A percentile compares a stretch with the other conserved stretches of the same genome.
These are phyloP conservation scores for Cheilosia scutellata DNA, from an alignment of 2,888 invertebrate species.

Conservation along the genomic window DNA sequence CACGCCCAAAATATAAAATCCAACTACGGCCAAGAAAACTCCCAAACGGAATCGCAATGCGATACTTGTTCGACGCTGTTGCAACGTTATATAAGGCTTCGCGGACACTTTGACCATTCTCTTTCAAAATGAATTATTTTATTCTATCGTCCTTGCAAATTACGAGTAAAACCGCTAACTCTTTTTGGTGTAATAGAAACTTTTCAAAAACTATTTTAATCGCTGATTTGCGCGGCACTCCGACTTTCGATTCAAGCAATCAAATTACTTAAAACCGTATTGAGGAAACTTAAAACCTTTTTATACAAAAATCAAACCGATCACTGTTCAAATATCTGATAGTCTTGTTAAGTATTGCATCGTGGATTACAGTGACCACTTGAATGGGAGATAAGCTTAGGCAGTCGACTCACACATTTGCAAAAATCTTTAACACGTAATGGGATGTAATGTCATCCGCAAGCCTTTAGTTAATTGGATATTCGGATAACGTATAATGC, in stretches of 20 bases:
- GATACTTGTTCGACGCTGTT: conserved; percentile 44
- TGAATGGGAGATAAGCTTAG: conserved; percentile 34
- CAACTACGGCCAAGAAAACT: conserved; percentile 47
- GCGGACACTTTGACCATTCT: conserved; percentile 55
- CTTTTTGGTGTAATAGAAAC: not conserved
- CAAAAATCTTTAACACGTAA: not conserved
- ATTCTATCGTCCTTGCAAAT: conserved; percentile 1
- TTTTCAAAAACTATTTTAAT: not conserved
- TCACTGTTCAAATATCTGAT: conserved; percentile 46
- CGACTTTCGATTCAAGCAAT: not conserved
- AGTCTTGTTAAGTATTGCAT: conserved; percentile 29
- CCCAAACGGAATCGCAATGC: conserved; percentile 53
- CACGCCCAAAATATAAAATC: conserved; percentile 36
- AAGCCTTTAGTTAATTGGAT: not conserved
- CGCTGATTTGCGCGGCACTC: not conserved
- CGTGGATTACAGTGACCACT: conserved; percentile 25
- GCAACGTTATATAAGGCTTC: conserved; percentile 40
- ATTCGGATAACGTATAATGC: not conserved
- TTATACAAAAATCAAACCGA: conserved; percentile 28
- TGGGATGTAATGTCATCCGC: not conserved
- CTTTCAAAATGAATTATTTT: conserved; percentile 7
- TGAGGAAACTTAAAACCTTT: conserved; percentile 23
- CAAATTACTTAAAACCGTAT: conserved; percentile 12
- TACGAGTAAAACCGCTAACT: not conserved
- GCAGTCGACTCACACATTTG: not conserved